These are phyloP conservation scores for Parnassius apollo DNA, from an alignment of 2,888 invertebrate genomes.

Conservation along the genomic window DNA sequence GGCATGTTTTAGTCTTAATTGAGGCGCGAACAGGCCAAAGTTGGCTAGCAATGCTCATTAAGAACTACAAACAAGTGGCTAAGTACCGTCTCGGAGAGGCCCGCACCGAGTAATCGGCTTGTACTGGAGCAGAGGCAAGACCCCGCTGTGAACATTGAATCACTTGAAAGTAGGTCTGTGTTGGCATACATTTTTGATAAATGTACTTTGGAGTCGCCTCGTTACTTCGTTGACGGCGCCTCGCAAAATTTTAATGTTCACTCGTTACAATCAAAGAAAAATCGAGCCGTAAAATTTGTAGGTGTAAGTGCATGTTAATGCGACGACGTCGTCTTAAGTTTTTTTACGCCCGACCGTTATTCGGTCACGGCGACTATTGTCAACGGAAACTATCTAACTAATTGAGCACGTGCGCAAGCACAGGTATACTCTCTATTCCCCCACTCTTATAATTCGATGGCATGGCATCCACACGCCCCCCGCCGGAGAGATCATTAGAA, in stretches of 20 bases:
- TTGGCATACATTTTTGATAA: conserved; percentile 29
- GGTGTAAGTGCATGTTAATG: too few relatives aligned
- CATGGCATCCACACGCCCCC: too few relatives aligned
- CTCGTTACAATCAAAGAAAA: neutral
- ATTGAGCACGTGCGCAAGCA: too few relatives aligned
- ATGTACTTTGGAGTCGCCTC: neutral
- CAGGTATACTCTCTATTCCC: too few relatives aligned
- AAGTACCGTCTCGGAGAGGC: conserved; percentile 62
- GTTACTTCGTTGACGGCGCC: neutral
- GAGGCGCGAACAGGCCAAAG: conserved; percentile 71
- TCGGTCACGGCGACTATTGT: too few relatives aligned
- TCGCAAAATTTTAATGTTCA: neutral
- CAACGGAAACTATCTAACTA: too few relatives aligned
- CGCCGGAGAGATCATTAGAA: too few relatives aligned
- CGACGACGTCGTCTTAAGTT: too few relatives aligned
- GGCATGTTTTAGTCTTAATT: conserved; percentile 77
- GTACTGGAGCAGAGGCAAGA: conserved; percentile 43
- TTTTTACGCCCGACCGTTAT: too few relatives aligned
- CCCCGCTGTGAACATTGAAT: conserved; percentile 37
- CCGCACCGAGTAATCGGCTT: conserved; percentile 73
- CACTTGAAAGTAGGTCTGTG: conserved; percentile 42
- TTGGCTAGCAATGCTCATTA: conserved; percentile 77
- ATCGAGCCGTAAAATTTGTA: too few relatives aligned
- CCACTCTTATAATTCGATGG: too few relatives aligned
- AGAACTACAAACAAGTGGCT: conserved; percentile 76